Evolutionary conservation across 2,888 invertebrate genomes (phyloP), one percentile per base, ranked within the genome.

Genomic region (Brachycybe producta): DNA sequence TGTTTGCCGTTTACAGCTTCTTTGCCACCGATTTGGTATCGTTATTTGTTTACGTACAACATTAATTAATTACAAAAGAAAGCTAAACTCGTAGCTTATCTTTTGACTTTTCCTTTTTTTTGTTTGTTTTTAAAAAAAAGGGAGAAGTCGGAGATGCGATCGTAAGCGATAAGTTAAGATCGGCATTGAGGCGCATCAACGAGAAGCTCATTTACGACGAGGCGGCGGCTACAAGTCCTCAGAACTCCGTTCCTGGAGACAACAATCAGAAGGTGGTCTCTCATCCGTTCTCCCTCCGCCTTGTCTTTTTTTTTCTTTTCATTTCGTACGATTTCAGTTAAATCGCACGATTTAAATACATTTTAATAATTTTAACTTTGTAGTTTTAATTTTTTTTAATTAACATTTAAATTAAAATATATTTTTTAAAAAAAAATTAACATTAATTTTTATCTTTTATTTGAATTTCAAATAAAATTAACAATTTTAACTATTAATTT

Each of bases 1-100:
- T 91, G 49, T 91, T 82, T 64, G 78, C 87, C 0, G 88, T 70
- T 57, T 84, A 87, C 65, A 71, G 77, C 32, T 87, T 91, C 62
- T 92, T 92, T 64, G 81, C 84, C 0, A 75, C 60, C 44, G 65
- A 66, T 49, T 55, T 61, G 60, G 67, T 66, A 57, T n/a, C n/a
- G n/a, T n/a, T n/a, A n/a, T n/a, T n/a, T n/a, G n/a, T n/a, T n/a
- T n/a, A n/a, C n/a, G n/a, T n/a, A n/a, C n/a, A n/a, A n/a, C n/a
- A n/a, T n/a, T n/a, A n/a, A n/a, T n/a, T n/a, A n/a, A n/a, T n/a
- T n/a, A n/a, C n/a, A n/a, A n/a, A n/a, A n/a, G n/a, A n/a, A n/a
- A n/a, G n/a, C n/a, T n/a, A n/a, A n/a, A n/a, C n/a, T n/a, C n/a
- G n/a, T n/a, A n/a, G n/a, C n/a, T n/a, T n/a, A n/a, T n/a, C n/a